Evolutionary conservation across 2,888 invertebrate species (phyloP).

Genomic region (Balanococcus diminutus): DNA sequence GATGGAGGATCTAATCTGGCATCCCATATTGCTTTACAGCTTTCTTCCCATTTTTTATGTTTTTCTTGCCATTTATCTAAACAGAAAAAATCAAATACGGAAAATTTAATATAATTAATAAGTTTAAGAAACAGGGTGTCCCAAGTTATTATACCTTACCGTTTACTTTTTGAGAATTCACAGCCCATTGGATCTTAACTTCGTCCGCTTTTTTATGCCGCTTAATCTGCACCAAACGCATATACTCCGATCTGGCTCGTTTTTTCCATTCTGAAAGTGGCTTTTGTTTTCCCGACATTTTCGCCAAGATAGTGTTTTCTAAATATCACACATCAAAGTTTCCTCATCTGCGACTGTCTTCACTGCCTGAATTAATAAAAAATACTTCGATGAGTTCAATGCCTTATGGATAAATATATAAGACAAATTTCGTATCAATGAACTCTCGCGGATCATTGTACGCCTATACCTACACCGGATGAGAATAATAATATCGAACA

Average conservation of each 20-base stretch:
- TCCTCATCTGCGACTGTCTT: neutral
- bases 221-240: constrained; percentile 84
- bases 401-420: neutral
- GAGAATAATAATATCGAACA: neutral
- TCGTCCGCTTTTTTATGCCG: constrained; percentile 89
- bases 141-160: constrained; percentile 61
- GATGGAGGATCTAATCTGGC: constrained; percentile 63
- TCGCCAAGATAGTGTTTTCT: neutral
- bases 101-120: too few relatives aligned
- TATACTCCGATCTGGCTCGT: constrained; percentile 86
- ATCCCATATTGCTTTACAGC: constrained; percentile 75
- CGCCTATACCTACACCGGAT: neutral
- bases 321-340: neutral
- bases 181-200: constrained; percentile 87
- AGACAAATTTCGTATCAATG: neutral
- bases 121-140: too few relatives aligned
- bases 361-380: neutral
- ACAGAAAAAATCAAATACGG: neutral
- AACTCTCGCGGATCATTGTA: neutral
- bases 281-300: constrained; percentile 42
- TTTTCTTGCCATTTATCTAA: constrained; percentile 58
- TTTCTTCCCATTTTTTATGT: constrained; percentile 69
- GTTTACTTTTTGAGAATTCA: constrained; percentile 75
- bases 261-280: constrained; percentile 85
- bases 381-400: neutral